These are phyloP conservation scores for Calameuta idolon DNA, from an alignment of 2,888 invertebrate species.

Conservation along the genomic window DNA sequence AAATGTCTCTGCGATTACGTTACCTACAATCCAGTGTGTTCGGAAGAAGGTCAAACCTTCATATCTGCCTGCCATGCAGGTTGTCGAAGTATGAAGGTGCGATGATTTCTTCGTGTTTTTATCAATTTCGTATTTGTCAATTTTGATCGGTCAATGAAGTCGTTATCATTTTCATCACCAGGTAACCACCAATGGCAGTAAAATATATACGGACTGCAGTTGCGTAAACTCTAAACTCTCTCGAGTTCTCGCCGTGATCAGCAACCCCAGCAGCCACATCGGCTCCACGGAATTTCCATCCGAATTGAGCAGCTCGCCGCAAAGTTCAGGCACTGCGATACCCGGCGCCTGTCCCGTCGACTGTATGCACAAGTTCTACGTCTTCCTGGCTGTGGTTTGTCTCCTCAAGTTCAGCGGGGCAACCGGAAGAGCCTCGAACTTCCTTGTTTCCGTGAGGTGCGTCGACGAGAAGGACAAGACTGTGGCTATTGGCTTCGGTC, in stretches of 20 bases:
- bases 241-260: conserved; percentile 32
- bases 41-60: conserved; percentile 75
- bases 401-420: conserved; percentile 73
- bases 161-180: background rate
- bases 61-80: conserved; percentile 87
- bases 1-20: conserved; percentile 78
- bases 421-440: conserved; percentile 74
- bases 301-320: conserved; percentile 32
- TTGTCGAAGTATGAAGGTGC: conserved; percentile 69
- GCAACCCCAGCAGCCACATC: conserved; percentile 13
- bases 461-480: conserved; percentile 81
- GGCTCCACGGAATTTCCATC: conserved; percentile 38
- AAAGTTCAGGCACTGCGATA: conserved; percentile 60
- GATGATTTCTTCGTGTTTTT: conserved; percentile 3
- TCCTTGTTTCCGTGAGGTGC: conserved; percentile 75
- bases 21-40: conserved; percentile 81
- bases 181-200: conserved; percentile 39
- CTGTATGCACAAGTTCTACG: conserved; percentile 70
- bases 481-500: conserved; percentile 78
- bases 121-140: background rate
- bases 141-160: background rate
- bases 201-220: conserved; percentile 68
- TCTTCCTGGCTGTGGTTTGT: conserved; percentile 71
- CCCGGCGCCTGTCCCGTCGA: conserved; percentile 72
- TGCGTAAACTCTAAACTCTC: conserved; percentile 63